phyloP scores from a whole-genome alignment of 2,888 invertebrate species.

The Pseudococcus viburni region DNA sequence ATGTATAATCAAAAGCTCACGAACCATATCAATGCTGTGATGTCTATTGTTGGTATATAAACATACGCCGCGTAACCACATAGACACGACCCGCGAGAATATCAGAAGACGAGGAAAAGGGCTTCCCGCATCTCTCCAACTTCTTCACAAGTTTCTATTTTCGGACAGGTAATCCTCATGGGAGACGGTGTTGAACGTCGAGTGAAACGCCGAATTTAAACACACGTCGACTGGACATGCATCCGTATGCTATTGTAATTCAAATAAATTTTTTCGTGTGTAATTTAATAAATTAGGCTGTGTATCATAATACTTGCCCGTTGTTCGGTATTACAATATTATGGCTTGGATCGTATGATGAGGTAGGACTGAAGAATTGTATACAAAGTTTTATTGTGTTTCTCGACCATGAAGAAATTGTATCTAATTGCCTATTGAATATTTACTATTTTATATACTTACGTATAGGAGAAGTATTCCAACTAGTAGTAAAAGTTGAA shows the following conservation, averaged over 20 bases:
- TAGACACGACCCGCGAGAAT: neutral
- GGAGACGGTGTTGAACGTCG: neutral
- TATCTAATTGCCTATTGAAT: too few relatives aligned
- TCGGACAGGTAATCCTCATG: conserved; percentile 32
- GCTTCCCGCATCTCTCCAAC: neutral
- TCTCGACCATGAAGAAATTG: too few relatives aligned
- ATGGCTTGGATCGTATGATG: too few relatives aligned
- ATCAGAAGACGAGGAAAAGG: neutral
- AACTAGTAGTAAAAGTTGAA: too few relatives aligned
- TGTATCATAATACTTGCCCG: neutral
- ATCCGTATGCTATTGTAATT: conserved; percentile 10
- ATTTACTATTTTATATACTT: too few relatives aligned
- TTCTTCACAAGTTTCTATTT: conserved; percentile 18
- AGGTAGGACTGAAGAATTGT: too few relatives aligned
- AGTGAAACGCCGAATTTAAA: neutral
- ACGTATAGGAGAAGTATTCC: too few relatives aligned
- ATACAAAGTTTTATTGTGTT: too few relatives aligned
- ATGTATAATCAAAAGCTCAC: conserved; percentile 54
- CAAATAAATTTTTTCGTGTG: conserved; percentile 1
- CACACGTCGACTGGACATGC: conserved; percentile 35
- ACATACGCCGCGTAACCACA: neutral
- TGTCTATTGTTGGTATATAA: conserved; percentile 37
- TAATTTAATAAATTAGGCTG: conserved; percentile 36
- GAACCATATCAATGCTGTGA: conserved; percentile 42
- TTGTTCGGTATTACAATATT: too few relatives aligned